Evolutionary conservation across 2,888 invertebrate genomes (phyloP), one percentile per base, ranked within the genome.

Genomic region (Drosophila pseudotalamancana): DNA sequence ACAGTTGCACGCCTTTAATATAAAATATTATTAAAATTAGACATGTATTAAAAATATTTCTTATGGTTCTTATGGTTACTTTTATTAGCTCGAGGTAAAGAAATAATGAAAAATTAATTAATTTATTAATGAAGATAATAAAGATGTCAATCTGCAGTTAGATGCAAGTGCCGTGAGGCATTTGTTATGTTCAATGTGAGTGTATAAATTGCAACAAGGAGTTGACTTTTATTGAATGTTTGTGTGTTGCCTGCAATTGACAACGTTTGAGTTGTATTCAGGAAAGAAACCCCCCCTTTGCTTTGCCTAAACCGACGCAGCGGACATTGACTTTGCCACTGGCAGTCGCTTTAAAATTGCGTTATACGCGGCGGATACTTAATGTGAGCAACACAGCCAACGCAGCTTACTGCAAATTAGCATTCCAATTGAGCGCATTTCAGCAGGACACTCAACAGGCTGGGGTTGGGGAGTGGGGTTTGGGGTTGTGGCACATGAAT

Each of bases 381-480:
- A 56, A 63, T 65, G 34, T 12, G 35, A 12, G 23, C 23, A 35
- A n/a, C n/a, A n/a, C n/a, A 16, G 29, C 8, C 5, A 29, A 8
- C 18, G 59, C 48, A 19, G 27, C 9, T 23, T 19, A 43, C 11
- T 23, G 6, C 27, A 68, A 83, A 83, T 77, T 83, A 74, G 74
- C 77, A 77, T 75, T 77, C 63, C 72, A 68, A 80, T 77, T 70
- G 72, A 70, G 67, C 67, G 67, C 45, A 21, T 65, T 72, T 56
- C 48, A 70, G 56, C 63, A 54, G 64, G 45, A 46, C 53, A 78
- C 49, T 72, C 62, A 77, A 72, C 68, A 72, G 68, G 65, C 56
- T 59, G 51, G 57, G 68, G 61, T 48, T 43, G 53, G 62, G 72
- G 5, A 2, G 11, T 6, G 1, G 25, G 1, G 1, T 27, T 16